phyloP scores from a whole-genome alignment of 2,113 vertebrate genomes.

The Bujurquina vittata region DNA sequence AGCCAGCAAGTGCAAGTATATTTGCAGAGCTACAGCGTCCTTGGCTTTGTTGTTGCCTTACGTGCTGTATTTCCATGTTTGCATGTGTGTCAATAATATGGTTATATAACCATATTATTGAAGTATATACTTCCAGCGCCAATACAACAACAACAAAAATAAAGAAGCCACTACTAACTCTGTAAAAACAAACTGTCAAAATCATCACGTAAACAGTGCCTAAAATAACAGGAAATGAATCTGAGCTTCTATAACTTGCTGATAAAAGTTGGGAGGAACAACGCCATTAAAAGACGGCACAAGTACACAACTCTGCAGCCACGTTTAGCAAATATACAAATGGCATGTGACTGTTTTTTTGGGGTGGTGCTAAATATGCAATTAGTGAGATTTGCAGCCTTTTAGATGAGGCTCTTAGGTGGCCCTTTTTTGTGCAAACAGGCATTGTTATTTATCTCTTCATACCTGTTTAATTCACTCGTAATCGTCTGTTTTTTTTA shows the following conservation, averaged over 20 bases:
- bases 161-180: no score
- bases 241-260: background rate
- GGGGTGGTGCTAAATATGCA: background rate
- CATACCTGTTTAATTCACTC: background rate
- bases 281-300: background rate
- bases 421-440: background rate
- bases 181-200: background rate
- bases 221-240: background rate
- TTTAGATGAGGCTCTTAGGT: background rate
- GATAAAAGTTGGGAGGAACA: background rate
- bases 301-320: background rate
- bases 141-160: background rate
- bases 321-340: background rate
- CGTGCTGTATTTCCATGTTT: background rate
- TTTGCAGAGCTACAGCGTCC: background rate
- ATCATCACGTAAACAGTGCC: no score
- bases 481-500: background rate
- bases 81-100: background rate
- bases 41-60: background rate
- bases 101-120: no score
- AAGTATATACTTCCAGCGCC: no score
- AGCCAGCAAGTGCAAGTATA: background rate
- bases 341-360: background rate
- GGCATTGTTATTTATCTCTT: background rate
- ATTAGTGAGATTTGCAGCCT: background rate